Evolutionary conservation across 2,888 invertebrate species (phyloP).

Genomic region (Tenthredo scrophulariae): DNA sequence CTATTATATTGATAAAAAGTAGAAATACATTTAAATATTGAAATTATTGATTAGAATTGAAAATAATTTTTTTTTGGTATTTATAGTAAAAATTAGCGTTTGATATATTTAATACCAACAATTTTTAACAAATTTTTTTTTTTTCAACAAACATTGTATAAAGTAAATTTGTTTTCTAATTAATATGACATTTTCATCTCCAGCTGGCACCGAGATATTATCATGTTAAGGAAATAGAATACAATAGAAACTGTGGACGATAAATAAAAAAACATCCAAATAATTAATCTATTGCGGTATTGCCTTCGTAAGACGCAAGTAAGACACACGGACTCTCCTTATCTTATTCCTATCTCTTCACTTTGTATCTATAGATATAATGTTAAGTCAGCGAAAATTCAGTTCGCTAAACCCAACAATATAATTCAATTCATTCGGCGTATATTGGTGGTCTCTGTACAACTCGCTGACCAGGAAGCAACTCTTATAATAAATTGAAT

Average conservation of each 20-base stretch:
- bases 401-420: not conserved
- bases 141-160: constrained; percentile 67
- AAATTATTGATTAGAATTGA: constrained; percentile 54
- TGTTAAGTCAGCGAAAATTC: constrained; percentile 26
- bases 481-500: constrained; percentile 42
- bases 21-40: constrained; percentile 32
- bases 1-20: constrained; percentile 22
- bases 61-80: constrained; percentile 58
- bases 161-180: constrained; percentile 61
- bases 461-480: constrained; percentile 45
- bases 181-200: constrained; percentile 10
- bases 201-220: constrained; percentile 29
- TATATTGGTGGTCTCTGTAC: constrained; percentile 27
- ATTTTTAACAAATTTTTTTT: constrained; percentile 65
- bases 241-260: constrained; percentile 38
- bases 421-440: not conserved
- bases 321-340: constrained; percentile 14
- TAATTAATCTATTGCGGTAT: not conserved
- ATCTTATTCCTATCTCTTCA: constrained; percentile 31
- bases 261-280: not conserved
- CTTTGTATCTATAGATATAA: constrained; percentile 24
- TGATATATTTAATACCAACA: constrained; percentile 70
- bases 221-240: not conserved
- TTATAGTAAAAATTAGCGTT: constrained; percentile 67
- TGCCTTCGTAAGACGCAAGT: constrained; percentile 11